Evolutionary conservation across 53 echinoderm and acorn worm species (phyloP).

Genomic region (Mesocentrotus franciscanus): DNA sequence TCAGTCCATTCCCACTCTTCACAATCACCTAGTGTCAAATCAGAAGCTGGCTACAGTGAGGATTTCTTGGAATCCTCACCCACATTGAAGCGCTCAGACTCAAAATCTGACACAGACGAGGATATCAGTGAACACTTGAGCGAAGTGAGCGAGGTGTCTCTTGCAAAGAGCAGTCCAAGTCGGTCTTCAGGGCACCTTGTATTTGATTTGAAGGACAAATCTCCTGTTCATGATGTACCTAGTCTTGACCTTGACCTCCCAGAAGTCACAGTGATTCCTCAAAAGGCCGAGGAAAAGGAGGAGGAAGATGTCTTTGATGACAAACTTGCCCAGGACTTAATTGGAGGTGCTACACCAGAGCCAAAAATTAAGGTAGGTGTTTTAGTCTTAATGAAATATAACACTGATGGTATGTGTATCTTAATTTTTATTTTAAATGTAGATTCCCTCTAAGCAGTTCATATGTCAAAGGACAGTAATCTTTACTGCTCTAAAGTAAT

Average conservation of each 20-base stretch:
- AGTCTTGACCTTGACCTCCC: not conserved
- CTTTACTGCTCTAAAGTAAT: no score
- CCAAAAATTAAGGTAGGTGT: slow-evolving; percentile 43
- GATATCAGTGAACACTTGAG: slow-evolving; percentile 97
- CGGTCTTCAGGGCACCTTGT: slow-evolving; percentile 67
- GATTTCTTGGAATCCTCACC: slow-evolving; percentile 81
- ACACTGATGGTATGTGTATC: not conserved
- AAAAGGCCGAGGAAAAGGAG: slow-evolving; percentile 31
- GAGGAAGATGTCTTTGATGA: slow-evolving; percentile 26
- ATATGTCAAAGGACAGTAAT: no score
- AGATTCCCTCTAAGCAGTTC: no score
- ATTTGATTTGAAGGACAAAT: slow-evolving; percentile 59
- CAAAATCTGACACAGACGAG: slow-evolving; percentile 88
- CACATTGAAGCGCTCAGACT: slow-evolving; percentile 66
- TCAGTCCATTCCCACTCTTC: slow-evolving; percentile 71
- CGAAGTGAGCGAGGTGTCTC: slow-evolving; percentile 75
- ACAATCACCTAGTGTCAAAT: slow-evolving; percentile 1
- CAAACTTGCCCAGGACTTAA: not conserved
- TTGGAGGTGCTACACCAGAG: not conserved
- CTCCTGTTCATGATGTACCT: slow-evolving; percentile 14
- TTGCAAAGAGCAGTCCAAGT: slow-evolving; percentile 73
- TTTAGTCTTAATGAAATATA: slow-evolving; percentile 31
- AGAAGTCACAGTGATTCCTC: slow-evolving; percentile 64
- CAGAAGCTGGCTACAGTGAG: slow-evolving; percentile 79
- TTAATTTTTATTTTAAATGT: no score